phyloP scores from a whole-genome alignment of 2,797 vertebrate species.

The Girardinus metallicus region DNA sequence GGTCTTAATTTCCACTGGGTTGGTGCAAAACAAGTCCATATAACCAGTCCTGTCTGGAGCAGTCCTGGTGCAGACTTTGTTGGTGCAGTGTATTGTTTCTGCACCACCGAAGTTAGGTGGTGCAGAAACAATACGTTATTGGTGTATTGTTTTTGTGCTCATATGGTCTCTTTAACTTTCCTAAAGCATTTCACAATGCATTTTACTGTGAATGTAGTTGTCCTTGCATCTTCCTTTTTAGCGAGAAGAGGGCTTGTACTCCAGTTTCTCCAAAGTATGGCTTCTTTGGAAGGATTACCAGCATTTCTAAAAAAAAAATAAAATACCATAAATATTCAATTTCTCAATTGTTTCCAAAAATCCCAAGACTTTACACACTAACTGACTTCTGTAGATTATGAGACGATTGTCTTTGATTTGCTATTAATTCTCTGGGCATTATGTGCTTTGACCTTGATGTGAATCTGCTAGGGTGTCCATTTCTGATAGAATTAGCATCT shows the following conservation, averaged over 20 bases:
- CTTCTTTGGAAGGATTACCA: not conserved
- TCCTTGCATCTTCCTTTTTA: not conserved
- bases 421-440: not conserved
- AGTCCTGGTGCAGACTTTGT: no score
- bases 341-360: not conserved
- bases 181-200: not conserved
- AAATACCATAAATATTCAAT: not conserved
- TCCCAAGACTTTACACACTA: not conserved
- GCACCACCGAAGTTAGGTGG: no score
- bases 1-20: not conserved
- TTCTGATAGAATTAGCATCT: not conserved
- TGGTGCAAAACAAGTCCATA: not conserved
- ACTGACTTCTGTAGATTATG: not conserved
- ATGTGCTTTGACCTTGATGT: not conserved
- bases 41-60: not conserved
- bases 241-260: not conserved
- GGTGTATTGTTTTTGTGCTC: not conserved
- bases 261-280: not conserved
- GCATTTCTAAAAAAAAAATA: not conserved
- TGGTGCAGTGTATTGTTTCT: no score
- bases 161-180: not conserved
- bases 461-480: not conserved
- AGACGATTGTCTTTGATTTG: not conserved
- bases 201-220: not conserved
- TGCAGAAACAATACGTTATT: not conserved